Base-by-base conservation (phyloP, 2,113 vertebrate genomes). In the Macroglossus sobrinus region DNA sequence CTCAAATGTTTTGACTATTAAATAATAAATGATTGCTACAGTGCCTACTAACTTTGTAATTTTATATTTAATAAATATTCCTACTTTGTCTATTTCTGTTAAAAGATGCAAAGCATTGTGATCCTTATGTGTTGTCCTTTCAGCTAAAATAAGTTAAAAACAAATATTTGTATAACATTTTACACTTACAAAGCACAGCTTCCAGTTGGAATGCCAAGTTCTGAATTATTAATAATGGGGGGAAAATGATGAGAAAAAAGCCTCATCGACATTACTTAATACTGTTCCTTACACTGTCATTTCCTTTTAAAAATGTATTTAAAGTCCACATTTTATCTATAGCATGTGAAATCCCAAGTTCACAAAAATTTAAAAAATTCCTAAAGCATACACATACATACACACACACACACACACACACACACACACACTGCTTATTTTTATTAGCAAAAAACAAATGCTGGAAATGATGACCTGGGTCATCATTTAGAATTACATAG, bases 81-180 rank as follows among this genome's bases (percentile, higher is more conserved):
- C 35, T 7, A 26, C 6, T 72, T 72, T 84, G 40, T 57, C 15
- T 43, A 53, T 21, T 81, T 85, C 22, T 89, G 7, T 82, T 94
- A 89, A 16, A 92, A 75, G 59, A 90, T 45, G 1, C 35, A 92
- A 80, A 95, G n/a, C 53, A 86, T 3, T 89, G 5, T 57, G 26
- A 45, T 71, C 33, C 15, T 64, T 55, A 26, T 12, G 7, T 82
- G 35, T 24, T 80, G 8, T 47, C 24, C 82, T 89, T 79, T 86
- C n/a, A 30, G 19, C 45, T 92, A 35, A 96, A 96, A 89, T 16
- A 79, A 40, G 11, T 81, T 91, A 74, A 82, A 92, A 93, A 89
- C 7, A 89, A 91, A 50, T 35, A 95, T 88, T 38, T 95, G 16
- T 61, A 13, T 7, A 79, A 61, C 6, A 43, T 59, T 79, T 92